Conservation (phyloP, 1,140 invertebrate genomes). For the Lucilia sericata region DNA sequence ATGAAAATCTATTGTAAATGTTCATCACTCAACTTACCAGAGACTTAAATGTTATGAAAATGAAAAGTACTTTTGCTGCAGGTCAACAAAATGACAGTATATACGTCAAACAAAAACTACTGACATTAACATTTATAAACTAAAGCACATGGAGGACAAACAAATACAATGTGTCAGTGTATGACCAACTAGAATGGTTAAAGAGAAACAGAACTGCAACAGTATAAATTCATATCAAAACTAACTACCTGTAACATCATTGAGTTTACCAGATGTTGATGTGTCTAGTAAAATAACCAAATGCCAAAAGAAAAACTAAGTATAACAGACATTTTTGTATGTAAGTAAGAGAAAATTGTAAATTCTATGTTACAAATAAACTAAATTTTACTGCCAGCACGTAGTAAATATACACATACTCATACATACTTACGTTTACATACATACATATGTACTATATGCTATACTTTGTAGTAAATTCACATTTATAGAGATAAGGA, state of each 20-base stretch:
- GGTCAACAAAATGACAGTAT: background rate
- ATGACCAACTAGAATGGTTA: background rate
- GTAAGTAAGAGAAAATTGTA: background rate
- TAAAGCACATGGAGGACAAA: background rate
- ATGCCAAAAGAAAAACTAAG: too few species aligned
- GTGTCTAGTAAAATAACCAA: background rate
- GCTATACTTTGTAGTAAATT: background rate
- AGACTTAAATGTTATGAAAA: background rate
- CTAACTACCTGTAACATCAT: background rate
- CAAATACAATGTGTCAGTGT: background rate
- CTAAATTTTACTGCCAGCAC: conserved; percentile 26
- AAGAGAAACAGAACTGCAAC: background rate
- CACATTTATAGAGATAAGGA: background rate
- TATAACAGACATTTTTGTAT: background rate
- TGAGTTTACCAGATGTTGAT: background rate
- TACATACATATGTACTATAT: background rate
- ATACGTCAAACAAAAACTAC: background rate
- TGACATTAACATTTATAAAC: background rate
- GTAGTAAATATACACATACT: background rate
- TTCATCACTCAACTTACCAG: background rate
- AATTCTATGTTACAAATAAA: conserved; percentile 2
- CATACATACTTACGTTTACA: background rate
- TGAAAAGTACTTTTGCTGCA: background rate
- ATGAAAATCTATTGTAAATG: conserved; percentile 5
- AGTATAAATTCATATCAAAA: conserved; percentile 7